phyloP scores from a whole-genome alignment of 2,113 vertebrate genomes.

The Pipa parva region DNA sequence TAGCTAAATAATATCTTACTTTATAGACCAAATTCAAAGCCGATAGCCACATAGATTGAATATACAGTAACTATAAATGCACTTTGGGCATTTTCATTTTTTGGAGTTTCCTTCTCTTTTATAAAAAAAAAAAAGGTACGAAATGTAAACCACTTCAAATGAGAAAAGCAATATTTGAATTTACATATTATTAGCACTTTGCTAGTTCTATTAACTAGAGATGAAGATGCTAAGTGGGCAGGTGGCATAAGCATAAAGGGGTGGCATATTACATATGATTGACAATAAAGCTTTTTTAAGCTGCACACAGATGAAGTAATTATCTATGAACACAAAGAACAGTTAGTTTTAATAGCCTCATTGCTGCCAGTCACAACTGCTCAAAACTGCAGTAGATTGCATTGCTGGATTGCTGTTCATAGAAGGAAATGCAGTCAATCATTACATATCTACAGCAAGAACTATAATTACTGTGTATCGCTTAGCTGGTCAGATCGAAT shows the following conservation, averaged over 20 bases:
- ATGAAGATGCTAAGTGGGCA: conserved; percentile 5
- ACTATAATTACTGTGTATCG: not conserved
- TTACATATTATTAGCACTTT: not conserved
- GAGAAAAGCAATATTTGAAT: not conserved
- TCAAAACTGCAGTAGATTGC: conserved; percentile 3
- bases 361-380: conserved; percentile 28
- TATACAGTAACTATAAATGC: no score
- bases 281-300: conserved; percentile 23
- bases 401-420: not conserved
- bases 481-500: not conserved
- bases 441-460: conserved; percentile 4
- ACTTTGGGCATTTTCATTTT: no score
- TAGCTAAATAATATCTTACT: no score
- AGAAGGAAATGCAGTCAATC: conserved; percentile 10
- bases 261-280: conserved; percentile 14
- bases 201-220: not conserved
- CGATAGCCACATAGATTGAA: no score
- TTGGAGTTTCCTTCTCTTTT: no score
- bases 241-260: conserved; percentile 21
- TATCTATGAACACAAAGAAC: conserved; percentile 30
- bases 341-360: conserved; percentile 24
- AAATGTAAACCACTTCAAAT: not conserved
- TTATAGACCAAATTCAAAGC: no score
- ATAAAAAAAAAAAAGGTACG: not conserved
- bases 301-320: conserved; percentile 32